A percentile compares a stretch with the other conserved stretches of the same genome.
Conservation (phyloP, 2,113 vertebrate species). For the Harpagus bidentatus region DNA sequence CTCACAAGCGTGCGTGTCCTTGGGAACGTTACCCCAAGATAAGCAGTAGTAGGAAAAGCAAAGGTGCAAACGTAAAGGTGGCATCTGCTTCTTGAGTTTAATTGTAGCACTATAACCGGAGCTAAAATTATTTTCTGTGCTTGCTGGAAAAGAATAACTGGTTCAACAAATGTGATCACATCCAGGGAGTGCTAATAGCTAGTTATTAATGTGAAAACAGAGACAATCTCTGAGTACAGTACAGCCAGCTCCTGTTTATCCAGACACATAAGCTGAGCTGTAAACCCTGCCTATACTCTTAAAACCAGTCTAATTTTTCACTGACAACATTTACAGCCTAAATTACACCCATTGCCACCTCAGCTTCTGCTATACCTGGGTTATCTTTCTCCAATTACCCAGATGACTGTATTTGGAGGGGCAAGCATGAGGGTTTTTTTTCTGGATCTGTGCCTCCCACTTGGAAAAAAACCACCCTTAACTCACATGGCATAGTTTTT, state of each 20-base stretch:
- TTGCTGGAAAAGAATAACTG: neutral
- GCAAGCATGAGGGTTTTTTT: neutral
- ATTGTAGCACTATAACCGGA: neutral
- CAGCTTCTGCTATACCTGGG: neutral
- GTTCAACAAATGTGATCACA: neutral
- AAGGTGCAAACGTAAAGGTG: neutral
- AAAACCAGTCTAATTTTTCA: neutral
- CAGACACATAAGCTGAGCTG: neutral
- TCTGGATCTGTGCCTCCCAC: neutral
- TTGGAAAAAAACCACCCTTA: neutral
- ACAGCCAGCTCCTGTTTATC: neutral
- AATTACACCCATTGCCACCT: neutral
- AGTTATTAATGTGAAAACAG: neutral
- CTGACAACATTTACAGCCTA: neutral
- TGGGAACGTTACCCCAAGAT: neutral
- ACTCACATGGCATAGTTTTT: neutral
- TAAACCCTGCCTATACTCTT: neutral
- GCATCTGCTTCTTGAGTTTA: neutral
- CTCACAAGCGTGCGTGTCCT: accelerated
- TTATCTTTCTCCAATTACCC: neutral
- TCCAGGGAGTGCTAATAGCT: neutral
- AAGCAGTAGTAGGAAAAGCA: neutral
- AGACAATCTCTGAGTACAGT: neutral
- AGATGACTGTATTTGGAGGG: neutral
- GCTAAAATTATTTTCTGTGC: neutral